These are phyloP conservation scores for Grammomys surdaster DNA, from an alignment of 2,113 vertebrate genomes.

Conservation along the genomic window DNA sequence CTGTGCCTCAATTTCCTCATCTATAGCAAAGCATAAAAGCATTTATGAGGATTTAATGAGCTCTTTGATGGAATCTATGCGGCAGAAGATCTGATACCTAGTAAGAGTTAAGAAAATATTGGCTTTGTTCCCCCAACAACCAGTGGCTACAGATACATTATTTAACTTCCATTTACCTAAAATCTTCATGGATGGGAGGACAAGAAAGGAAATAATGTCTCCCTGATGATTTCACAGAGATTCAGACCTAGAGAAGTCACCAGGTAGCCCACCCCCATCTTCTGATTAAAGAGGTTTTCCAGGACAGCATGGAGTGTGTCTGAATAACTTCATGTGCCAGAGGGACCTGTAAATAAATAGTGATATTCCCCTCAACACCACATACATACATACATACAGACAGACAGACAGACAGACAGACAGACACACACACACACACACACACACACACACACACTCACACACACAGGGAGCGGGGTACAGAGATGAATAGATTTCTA, in stretches of 20 bases:
- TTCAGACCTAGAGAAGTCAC: not conserved
- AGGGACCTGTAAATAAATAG: not conserved
- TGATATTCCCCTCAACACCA: not conserved
- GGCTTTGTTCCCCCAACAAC: constrained; percentile 7
- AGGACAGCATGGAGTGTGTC: not conserved
- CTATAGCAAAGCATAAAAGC: not conserved
- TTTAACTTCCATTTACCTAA: constrained; percentile 15
- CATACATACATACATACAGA: not conserved
- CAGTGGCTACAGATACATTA: not conserved
- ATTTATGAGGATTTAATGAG: constrained; percentile 22
- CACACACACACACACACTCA: not conserved
- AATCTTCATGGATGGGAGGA: not conserved
- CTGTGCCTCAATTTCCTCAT: constrained; percentile 35
- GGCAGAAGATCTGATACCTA: not conserved
- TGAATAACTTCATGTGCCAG: constrained; percentile 8
- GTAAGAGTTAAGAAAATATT: constrained; percentile 6
- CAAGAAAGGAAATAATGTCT: not conserved
- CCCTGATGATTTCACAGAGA: not conserved
- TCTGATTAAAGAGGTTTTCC: constrained; percentile 49
- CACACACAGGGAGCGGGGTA: too few relatives aligned
- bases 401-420: constrained; percentile 2
- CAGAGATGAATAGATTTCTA: not conserved
- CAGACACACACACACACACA: not conserved
- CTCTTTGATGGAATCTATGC: not conserved
- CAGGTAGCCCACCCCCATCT: not conserved